Evolutionary conservation across 2,113 vertebrate genomes (phyloP), one percentile per base, ranked within the genome.

Genomic region (Crotalus horridus): DNA sequence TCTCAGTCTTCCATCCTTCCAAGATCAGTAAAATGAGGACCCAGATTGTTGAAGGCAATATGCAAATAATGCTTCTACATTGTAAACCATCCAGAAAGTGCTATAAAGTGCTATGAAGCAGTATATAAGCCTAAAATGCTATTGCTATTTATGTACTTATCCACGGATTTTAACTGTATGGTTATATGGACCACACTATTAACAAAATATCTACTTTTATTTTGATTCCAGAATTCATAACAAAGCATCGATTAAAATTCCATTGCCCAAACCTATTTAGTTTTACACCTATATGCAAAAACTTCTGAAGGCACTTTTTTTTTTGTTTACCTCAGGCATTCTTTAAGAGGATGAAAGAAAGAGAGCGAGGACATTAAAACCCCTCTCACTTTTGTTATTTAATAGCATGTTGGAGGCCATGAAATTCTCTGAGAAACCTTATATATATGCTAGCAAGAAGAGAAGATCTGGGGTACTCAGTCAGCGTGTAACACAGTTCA

Each of bases 401-500:
- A 90, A 89, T 48, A 26, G 55, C 12, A 20, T 48, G 0, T 12
- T 46, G 91, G 48, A 94, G 46, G 54, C 56, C 85, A 85, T 46
- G 93, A 56, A 87, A 85, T 26, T 56, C 10, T 90, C 12, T 91
- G 86, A 85, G 93, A 93, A 95, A 89, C 74, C 58, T 93, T 91
- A 90, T 26, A 20, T 39, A 20, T 2, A 53, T 29, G 2, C 90
- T 85, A 92, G 91, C 2, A 0, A 92, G 90, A 12, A 93, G 64
- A 95, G 91, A 88, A n/a, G 55, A 46, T 56, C n/a, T 29, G 0
- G 86, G 90, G 23, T 1, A 51, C 39, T 93, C 5, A 0, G 94
- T 94, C 39, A 8, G 54, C 39, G 6, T 93, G 94, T 85, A 94
- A 91, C 93, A 95, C 90, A 85, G 85, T 94, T 93, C 95, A 53